Conservation (phyloP, 2,113 vertebrate genomes). For the Phalacrocorax carbo region DNA sequence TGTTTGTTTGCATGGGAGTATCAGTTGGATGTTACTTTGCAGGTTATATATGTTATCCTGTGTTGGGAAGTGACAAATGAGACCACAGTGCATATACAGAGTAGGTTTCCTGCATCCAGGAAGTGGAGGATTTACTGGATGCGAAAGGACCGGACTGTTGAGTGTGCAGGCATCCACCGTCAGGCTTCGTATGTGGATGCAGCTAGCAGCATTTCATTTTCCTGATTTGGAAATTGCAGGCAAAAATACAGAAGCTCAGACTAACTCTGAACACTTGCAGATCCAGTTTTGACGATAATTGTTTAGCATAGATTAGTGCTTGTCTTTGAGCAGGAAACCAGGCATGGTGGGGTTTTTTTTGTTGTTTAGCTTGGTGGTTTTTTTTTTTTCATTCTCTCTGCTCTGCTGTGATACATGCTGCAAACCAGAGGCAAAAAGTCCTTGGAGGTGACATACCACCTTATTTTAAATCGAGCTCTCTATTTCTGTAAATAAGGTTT, state of each 20-base stretch:
- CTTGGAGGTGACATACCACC: neutral
- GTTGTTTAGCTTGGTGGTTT: neutral
- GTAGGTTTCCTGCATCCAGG: neutral
- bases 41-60: neutral
- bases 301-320: neutral
- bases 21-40: neutral
- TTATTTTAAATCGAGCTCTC: neutral
- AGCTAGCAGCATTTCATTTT: neutral
- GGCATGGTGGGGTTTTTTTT: accelerated
- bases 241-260: neutral
- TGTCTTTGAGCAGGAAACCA: neutral
- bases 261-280: neutral
- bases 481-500: neutral
- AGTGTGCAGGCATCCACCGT: neutral
- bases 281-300: neutral
- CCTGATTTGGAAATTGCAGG: neutral
- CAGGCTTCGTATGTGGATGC: neutral
- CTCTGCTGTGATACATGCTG: neutral
- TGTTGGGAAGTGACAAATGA: neutral
- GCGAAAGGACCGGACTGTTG: neutral
- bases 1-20: neutral
- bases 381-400: neutral
- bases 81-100: neutral
- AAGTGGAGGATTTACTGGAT: neutral
- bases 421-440: neutral